Evolutionary conservation across 2,888 invertebrate species (phyloP), one percentile per base, ranked within the genome.

Genomic region (Lepidonotus clava): DNA sequence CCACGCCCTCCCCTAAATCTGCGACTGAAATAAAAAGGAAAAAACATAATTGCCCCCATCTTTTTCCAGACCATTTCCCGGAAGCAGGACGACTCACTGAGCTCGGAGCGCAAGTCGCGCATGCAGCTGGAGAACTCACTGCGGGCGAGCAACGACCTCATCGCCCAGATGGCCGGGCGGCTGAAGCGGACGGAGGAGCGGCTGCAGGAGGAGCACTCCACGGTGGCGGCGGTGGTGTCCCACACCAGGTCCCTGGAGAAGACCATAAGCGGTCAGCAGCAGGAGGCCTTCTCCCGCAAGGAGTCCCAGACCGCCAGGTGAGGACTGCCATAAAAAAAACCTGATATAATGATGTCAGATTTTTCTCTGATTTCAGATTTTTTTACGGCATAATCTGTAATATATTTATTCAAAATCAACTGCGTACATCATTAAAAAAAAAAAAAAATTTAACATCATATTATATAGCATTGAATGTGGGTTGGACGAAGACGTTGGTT

Each of bases 161-260:
- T 94, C 24, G 86, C 91, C 18, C 93, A 94, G 87, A 88, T 94
- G 84, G 91, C 91, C 84, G 76, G 87, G 21, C 87, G 94, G 5
- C 90, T 94, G 24, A 92, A 92, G 87, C 90, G 91, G 11, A 91
- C 92, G 1, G 94, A 94, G 84, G 93, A 94, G 8, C 40, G 40
- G 91, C 38, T 85, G 8, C 83, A 90, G 51, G 93, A 94, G 41
- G 93, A 94, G 86, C 91, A 91, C 84, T 86, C 91, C 5, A 91
- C 93, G 0, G 87, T 94, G 76, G 89, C 91, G 66, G 89, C 91
- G 4, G 89, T 94, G 77, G 91, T 92, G 77, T 91, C 89, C 71
- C 93, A 94, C 87, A 92, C 92, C 8, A 92, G 92, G 89, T 91
- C 90, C 80, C 91, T 94, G 56, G 94, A 94, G 89, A 93, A 93